phyloP scores from a whole-genome alignment of 2,797 vertebrate genomes.

The Notolepis coatsorum region DNA sequence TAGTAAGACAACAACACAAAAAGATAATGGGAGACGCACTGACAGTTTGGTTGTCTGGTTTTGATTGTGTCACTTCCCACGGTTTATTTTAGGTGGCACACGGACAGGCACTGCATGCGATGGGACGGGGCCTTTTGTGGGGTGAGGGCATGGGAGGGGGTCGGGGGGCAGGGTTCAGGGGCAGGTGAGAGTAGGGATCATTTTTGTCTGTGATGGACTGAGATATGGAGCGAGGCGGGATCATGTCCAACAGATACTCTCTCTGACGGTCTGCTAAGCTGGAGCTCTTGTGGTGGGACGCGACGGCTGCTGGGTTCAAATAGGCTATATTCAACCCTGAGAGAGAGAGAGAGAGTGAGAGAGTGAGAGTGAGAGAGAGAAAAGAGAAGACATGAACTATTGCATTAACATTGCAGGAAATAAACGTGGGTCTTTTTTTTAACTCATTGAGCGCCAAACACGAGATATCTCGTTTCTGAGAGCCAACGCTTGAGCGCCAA shows the following conservation, averaged over 20 bases:
- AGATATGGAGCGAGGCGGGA: constrained; percentile 89
- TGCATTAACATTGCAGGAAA: too few species aligned
- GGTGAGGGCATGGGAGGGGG: constrained; percentile 43
- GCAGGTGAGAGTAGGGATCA: constrained; percentile 67
- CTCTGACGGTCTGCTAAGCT: constrained; percentile 89
- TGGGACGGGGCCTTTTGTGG: constrained; percentile 54
- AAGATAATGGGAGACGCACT: constrained; percentile 76
- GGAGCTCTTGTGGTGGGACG: constrained; percentile 87
- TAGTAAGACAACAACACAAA: too few species aligned
- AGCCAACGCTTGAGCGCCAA: too few species aligned
- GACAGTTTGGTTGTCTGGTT: constrained; percentile 78
- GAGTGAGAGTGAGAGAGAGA: background rate
- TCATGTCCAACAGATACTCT: constrained; percentile 92
- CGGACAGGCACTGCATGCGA: constrained; percentile 94
- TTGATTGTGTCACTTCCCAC: constrained; percentile 76
- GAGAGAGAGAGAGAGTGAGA: background rate
- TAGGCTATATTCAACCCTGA: constrained; percentile 89
- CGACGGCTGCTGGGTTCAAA: constrained; percentile 86
- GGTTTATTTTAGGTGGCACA: constrained; percentile 87
- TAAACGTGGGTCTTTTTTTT: background rate
- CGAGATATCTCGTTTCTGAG: too few species aligned
- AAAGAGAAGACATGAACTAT: constrained; percentile 11
- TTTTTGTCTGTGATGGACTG: constrained; percentile 97
- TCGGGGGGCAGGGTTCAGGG: constrained; percentile 30
- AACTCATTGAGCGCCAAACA: too few species aligned